Conservation (phyloP, 1,140 invertebrate genomes). For the Hestina assimilis region DNA sequence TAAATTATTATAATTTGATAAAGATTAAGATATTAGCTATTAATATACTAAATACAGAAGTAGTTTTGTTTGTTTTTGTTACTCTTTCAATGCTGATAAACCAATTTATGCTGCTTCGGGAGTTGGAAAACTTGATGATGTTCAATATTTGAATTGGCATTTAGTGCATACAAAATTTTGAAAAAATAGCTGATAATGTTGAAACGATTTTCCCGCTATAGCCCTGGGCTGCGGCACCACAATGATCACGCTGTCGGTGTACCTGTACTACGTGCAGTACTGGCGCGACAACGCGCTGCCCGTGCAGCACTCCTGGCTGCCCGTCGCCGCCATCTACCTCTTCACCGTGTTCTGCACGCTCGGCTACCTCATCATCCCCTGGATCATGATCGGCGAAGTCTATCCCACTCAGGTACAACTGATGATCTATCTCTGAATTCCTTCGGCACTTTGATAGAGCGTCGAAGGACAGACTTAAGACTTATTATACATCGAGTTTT, state of each 20-base stretch:
- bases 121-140: too few species aligned
- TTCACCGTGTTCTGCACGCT: conserved; percentile 83
- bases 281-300: conserved; percentile 61
- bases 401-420: conserved; percentile 79
- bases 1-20: too few species aligned
- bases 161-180: too few species aligned
- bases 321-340: conserved; percentile 80
- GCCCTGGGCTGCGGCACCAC: conserved; percentile 82
- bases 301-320: conserved; percentile 80
- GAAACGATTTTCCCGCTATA: conserved; percentile 44
- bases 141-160: too few species aligned
- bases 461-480: too few species aligned
- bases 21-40: too few species aligned
- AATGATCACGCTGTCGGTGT: conserved; percentile 81
- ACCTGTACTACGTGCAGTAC: conserved; percentile 79
- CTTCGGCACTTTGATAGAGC: too few species aligned
- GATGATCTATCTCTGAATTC: background rate
- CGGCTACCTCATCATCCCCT: conserved; percentile 84
- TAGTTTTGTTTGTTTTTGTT: too few species aligned
- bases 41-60: too few species aligned
- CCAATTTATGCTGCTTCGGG: too few species aligned
- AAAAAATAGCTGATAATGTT: background rate
- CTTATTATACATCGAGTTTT: too few species aligned
- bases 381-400: conserved; percentile 87
- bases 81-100: too few species aligned